A percentile compares a stretch with the other conserved stretches of the same genome.
phyloP scores from a whole-genome alignment of 2,888 invertebrate genomes.

The Eristalis intricaria region DNA sequence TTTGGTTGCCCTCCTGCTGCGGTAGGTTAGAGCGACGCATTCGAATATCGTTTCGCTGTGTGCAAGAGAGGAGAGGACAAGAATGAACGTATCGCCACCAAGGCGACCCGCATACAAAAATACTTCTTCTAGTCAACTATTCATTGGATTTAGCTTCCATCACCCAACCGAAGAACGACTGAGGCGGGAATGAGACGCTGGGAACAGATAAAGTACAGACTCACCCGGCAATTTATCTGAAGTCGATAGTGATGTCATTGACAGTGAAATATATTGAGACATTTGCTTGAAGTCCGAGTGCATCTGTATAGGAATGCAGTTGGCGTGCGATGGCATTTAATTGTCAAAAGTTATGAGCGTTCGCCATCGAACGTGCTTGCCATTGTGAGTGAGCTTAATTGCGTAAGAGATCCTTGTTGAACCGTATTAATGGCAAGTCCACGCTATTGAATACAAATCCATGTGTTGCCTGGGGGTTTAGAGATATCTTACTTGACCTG shows the following conservation, averaged over 20 bases:
- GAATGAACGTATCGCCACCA: constrained; percentile 20
- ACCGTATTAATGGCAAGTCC: neutral
- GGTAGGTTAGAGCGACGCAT: constrained; percentile 42
- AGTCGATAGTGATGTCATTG: constrained; percentile 63
- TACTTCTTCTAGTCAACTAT: neutral
- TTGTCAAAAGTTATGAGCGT: neutral
- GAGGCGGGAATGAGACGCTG: constrained; percentile 3
- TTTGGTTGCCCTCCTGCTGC: constrained; percentile 18
- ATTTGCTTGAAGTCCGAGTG: constrained; percentile 7
- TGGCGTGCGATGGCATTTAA: neutral
- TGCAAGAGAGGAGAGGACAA: neutral
- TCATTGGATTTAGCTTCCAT: neutral
- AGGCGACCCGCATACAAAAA: neutral
- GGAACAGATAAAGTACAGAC: constrained; percentile 26
- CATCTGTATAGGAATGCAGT: neutral
- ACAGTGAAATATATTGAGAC: constrained; percentile 55
- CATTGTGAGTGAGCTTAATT: constrained; percentile 46
- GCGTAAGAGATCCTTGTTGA: constrained; percentile 45
- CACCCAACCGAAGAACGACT: neutral
- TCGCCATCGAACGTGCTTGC: constrained; percentile 21
- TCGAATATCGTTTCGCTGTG: constrained; percentile 4
- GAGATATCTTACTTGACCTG: neutral
- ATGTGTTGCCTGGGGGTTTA: neutral
- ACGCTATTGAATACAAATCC: neutral
- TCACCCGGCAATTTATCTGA: constrained; percentile 54